These are phyloP conservation scores for Hirudo medicinalis DNA, from an alignment of 1,140 invertebrate genomes.

Conservation along the genomic window DNA sequence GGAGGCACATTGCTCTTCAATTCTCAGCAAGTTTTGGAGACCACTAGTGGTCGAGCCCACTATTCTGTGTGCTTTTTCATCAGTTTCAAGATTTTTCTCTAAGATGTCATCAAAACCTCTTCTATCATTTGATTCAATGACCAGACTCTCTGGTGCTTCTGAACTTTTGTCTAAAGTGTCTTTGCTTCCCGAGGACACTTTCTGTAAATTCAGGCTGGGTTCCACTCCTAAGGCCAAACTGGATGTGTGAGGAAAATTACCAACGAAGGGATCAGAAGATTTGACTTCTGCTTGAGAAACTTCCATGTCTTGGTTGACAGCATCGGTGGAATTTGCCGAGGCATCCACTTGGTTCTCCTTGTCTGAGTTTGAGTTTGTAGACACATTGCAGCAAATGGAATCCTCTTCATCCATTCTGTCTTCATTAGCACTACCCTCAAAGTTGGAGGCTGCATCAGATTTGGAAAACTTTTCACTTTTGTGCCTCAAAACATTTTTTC, in stretches of 20 bases:
- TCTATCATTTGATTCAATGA: too few relatives aligned
- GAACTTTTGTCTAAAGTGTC: too few relatives aligned
- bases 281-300: too few relatives aligned
- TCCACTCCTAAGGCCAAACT: too few relatives aligned
- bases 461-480: too few relatives aligned
- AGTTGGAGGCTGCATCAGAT: too few relatives aligned
- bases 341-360: constrained; percentile 1
- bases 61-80: background rate
- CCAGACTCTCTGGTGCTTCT: too few relatives aligned
- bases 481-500: background rate
- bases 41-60: constrained; percentile 26
- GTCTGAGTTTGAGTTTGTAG: constrained; percentile 12
- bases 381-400: background rate
- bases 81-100: constrained; percentile 29
- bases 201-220: too few relatives aligned
- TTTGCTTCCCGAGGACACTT: too few relatives aligned
- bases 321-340: background rate
- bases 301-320: background rate
- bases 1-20: constrained; percentile 45
- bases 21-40: constrained; percentile 44
- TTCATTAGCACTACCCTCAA: too few relatives aligned
- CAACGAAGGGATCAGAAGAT: too few relatives aligned
- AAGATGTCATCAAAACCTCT: background rate
- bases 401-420: background rate
- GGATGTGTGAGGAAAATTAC: too few relatives aligned